Evolutionary conservation across 2,888 invertebrate genomes (phyloP).

Genomic region (Drosophila parthenogenetica): DNA sequence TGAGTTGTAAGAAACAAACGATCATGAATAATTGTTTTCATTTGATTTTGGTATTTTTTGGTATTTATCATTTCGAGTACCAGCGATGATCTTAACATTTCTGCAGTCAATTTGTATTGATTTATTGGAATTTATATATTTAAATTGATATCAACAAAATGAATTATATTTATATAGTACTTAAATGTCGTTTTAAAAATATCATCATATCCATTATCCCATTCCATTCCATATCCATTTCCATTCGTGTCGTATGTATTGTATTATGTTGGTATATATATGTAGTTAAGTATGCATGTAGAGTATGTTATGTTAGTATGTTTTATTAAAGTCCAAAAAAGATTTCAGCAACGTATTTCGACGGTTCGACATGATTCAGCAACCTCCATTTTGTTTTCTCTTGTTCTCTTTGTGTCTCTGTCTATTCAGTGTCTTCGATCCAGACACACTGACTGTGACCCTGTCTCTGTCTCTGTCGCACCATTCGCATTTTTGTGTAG

Average conservation of each 20-base stretch:
- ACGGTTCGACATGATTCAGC: slow-evolving; percentile 77
- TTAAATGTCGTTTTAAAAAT: slow-evolving; percentile 19
- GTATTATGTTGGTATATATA: slow-evolving; percentile 9
- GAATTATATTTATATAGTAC: slow-evolving; percentile 13
- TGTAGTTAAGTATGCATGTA: slow-evolving; percentile 27
- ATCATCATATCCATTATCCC: slow-evolving; percentile 18
- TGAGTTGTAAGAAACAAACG: slow-evolving; percentile 54
- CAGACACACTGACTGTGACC: slow-evolving; percentile 39
- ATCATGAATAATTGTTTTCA: slow-evolving; percentile 34
- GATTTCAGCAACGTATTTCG: slow-evolving; percentile 76
- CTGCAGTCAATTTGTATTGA: slow-evolving; percentile 55
- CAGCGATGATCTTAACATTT: slow-evolving; percentile 58
- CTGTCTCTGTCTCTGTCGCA: slow-evolving; percentile 68
- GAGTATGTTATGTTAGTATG: slow-evolving; percentile 29
- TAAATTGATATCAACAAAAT: slow-evolving; percentile 27
- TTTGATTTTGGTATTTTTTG: slow-evolving; percentile 10
- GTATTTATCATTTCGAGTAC: slow-evolving; percentile 51
- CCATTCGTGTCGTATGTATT: slow-evolving; percentile 25
- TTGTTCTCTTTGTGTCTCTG: slow-evolving; percentile 6
- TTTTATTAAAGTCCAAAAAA: slow-evolving; percentile 64
- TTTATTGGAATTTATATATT: slow-evolving; percentile 21
- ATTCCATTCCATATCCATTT: slow-evolving; percentile 3
- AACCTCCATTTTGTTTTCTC: slow-evolving; percentile 56
- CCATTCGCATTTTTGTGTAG: slow-evolving; percentile 65
- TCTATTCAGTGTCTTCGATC: slow-evolving; percentile 19